These are phyloP conservation scores for Picus viridis DNA, from an alignment of 2,797 vertebrate species.

Conservation along the genomic window DNA sequence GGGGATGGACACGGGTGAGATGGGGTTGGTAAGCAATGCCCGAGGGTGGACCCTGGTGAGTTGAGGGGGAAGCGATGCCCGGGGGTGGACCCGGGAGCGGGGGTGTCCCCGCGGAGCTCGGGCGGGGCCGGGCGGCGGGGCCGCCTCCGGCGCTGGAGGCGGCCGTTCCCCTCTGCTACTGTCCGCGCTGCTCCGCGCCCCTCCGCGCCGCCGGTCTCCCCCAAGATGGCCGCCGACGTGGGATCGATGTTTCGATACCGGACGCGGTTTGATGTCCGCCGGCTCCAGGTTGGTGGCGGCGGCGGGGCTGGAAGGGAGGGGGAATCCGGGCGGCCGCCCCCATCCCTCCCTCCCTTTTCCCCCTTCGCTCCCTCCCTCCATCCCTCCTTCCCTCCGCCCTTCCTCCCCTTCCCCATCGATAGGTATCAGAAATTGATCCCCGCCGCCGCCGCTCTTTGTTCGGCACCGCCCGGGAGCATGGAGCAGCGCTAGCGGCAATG, in stretches of 20 bases:
- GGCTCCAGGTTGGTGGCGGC: slow-evolving; percentile 91
- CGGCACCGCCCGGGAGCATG: slow-evolving; percentile 93
- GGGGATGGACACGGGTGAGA: too few relatives aligned
- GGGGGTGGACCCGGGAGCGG: neutral
- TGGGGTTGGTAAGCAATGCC: neutral
- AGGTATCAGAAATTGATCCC: slow-evolving; percentile 95
- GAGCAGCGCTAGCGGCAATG: slow-evolving; percentile 78
- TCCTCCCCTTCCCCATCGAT: slow-evolving; percentile 83
- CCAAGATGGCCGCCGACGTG: slow-evolving; percentile 99
- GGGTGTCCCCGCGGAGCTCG: neutral
- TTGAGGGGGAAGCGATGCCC: neutral
- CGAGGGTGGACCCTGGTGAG: neutral
- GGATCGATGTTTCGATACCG: slow-evolving; percentile 97
- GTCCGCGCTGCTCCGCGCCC: neutral
- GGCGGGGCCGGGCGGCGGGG: slow-evolving; percentile 34
- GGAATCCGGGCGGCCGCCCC: neutral
- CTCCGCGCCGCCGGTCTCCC: slow-evolving; percentile 82
- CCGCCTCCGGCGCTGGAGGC: neutral
- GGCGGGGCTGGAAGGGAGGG: neutral
- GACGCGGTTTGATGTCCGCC: slow-evolving; percentile 96
- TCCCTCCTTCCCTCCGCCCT: slow-evolving; percentile 7
- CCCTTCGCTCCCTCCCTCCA: neutral
- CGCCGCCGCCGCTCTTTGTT: slow-evolving; percentile 92
- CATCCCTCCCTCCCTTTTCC: neutral
- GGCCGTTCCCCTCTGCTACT: neutral